Evolutionary conservation across 2,888 invertebrate species (phyloP), one percentile per base, ranked within the genome.

Genomic region (Cerastis rubricosa): DNA sequence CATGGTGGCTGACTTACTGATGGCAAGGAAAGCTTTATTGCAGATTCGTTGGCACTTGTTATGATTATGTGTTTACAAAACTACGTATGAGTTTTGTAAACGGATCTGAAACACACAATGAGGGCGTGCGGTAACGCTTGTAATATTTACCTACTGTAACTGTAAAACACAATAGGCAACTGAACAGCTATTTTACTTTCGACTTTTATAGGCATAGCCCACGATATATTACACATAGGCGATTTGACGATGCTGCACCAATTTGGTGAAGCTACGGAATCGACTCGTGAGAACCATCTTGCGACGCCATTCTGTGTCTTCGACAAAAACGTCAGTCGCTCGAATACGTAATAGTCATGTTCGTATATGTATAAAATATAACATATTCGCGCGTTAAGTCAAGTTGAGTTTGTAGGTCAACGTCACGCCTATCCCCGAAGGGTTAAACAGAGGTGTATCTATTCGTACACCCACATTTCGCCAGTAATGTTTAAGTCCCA

Each of bases 81-180:
- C 79, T 76, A 69, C 11, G 17, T 17, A 29, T 45, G 43, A 78
- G 82, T 84, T 87, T 80, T 86, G 83, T 88, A 82, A 75, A 87
- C 88, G 22, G 77, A 71, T 57, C 25, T 3, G 54, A 68, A 35
- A 54, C 78, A 86, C 75, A 85, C 84, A 89, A 89, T 87, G 74
- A 59, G 14, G 45, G 40, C 12, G 45, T 81, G 76, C 74, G 54
- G 74, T 79, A 80, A 88, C 22, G 2, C 17, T 80, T 40, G 65
- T 83, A 83, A 79, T 73, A 74, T 86, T 75, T 86, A 25, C 43
- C 43, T n/a, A 64, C 14, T 43, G 4, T 76, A 54, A 78, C 57
- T 29, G 57, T 43, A 47, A 12, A 65, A 71, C 65, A 78, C 71
- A 83, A 70, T 78, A 43, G 69, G 51, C 67, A 63, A 78, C 68